Evolutionary conservation across 2,113 vertebrate species (phyloP).

Genomic region (Aythya baeri): DNA sequence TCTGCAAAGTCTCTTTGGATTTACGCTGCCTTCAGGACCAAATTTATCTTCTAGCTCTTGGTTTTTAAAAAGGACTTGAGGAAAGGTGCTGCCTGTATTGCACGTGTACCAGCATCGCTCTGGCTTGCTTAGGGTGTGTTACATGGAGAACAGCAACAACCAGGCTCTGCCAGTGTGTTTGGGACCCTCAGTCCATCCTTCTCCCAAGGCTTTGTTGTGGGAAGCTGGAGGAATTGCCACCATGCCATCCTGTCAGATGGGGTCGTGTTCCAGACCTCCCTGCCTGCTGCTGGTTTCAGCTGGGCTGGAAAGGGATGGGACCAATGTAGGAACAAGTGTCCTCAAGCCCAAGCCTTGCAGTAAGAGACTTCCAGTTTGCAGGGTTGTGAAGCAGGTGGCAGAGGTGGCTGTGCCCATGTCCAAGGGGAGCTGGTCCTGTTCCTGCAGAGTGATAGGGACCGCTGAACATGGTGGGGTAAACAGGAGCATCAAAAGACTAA

Average conservation of each 20-base stretch:
- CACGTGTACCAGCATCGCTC: background rate
- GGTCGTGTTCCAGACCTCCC: background rate
- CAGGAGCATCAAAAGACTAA: background rate
- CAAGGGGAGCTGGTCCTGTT: too few relatives aligned
- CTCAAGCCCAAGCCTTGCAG: background rate
- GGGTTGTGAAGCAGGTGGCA: background rate
- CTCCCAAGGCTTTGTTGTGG: rapidly evolving
- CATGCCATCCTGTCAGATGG: background rate
- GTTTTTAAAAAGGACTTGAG: background rate
- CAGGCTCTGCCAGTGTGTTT: background rate
- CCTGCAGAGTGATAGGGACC: too few relatives aligned
- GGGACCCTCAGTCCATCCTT: background rate
- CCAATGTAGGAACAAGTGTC: rapidly evolving
- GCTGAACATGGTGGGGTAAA: background rate
- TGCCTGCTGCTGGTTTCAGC: background rate
- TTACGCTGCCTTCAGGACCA: background rate
- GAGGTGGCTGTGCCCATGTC: rapidly evolving
- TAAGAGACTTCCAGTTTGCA: background rate
- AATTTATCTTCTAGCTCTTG: background rate
- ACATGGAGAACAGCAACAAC: rapidly evolving
- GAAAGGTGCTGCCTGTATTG: background rate
- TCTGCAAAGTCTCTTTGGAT: background rate
- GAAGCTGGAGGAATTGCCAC: background rate
- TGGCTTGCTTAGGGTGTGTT: background rate
- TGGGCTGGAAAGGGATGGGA: background rate